A percentile compares a stretch with the other conserved stretches of the same genome.
These are phyloP conservation scores for Orientallactaga sibirica DNA, from an alignment of 2,797 vertebrate species.

Conservation along the genomic window DNA sequence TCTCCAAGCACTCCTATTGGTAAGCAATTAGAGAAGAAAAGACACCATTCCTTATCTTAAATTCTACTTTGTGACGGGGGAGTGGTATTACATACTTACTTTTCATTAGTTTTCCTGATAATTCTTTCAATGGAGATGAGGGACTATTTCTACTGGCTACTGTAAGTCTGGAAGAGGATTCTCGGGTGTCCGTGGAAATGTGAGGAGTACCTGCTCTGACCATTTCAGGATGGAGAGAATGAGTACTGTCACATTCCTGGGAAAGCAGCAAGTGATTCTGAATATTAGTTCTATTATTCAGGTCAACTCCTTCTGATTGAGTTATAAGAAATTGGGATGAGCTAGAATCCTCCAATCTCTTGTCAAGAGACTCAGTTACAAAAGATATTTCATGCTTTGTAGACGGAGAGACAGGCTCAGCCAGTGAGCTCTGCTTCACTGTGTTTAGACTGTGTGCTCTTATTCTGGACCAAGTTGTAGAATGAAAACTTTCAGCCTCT, in stretches of 20 bases:
- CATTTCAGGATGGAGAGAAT: conserved; percentile 72
- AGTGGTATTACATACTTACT: conserved; percentile 90
- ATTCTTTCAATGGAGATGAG: conserved; percentile 91
- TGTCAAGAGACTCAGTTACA: conserved; percentile 80
- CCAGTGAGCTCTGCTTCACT: conserved; percentile 97
- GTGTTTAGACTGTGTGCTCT: conserved; percentile 98
- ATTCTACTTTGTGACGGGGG: neutral
- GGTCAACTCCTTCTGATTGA: conserved; percentile 75
- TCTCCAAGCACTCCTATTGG: neutral
- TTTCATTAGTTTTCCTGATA: conserved; percentile 97
- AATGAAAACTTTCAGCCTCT: conserved; percentile 97
- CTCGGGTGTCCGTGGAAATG: conserved; percentile 86
- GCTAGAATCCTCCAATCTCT: conserved; percentile 83
- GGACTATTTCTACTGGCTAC: conserved; percentile 91
- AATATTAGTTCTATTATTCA: conserved; percentile 82
- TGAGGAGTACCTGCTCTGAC: conserved; percentile 79
- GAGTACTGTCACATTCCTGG: conserved; percentile 79
- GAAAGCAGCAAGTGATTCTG: conserved; percentile 84
- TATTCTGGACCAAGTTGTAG: conserved; percentile 96
- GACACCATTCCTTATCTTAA: neutral
- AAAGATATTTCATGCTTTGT: conserved; percentile 85
- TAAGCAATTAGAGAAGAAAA: neutral
- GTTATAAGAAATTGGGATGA: conserved; percentile 70
- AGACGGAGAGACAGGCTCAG: conserved; percentile 92
- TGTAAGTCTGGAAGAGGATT: conserved; percentile 90